Evolutionary conservation across 1,140 invertebrate genomes (phyloP).

Genomic region (Trialeurodes vaporariorum): DNA sequence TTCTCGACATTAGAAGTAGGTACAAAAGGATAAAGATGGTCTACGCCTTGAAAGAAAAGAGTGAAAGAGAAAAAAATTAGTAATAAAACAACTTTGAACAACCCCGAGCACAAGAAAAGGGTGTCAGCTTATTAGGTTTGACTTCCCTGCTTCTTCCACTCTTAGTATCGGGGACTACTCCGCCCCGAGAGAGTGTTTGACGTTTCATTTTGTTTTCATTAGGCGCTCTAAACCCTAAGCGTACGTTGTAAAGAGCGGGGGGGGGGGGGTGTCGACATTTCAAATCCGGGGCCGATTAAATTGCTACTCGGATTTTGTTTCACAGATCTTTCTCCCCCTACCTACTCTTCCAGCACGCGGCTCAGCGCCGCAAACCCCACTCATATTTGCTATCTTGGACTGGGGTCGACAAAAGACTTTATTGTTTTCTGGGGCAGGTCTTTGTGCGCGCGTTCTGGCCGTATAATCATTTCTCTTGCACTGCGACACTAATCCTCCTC

Average conservation of each 20-base stretch:
- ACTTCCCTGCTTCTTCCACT: not conserved
- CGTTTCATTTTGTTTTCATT: constrained; percentile 1
- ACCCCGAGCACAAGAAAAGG: not conserved
- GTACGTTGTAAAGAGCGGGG: too few relatives aligned
- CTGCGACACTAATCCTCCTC: too few relatives aligned
- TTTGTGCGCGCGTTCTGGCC: too few relatives aligned
- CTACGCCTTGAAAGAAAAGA: too few relatives aligned
- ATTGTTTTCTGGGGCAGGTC: too few relatives aligned
- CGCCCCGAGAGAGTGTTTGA: not conserved
- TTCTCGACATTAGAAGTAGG: too few relatives aligned
- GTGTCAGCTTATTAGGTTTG: not conserved
- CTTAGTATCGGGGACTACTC: not conserved
- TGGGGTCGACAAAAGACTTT: too few relatives aligned
- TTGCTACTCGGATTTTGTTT: not conserved
- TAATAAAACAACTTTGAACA: not conserved
- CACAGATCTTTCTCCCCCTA: too few relatives aligned
- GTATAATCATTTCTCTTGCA: too few relatives aligned
- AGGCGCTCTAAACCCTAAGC: not conserved
- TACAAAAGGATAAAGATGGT: too few relatives aligned
- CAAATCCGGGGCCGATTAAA: not conserved
- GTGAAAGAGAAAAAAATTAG: not conserved
- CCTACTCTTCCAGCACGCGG: not conserved
- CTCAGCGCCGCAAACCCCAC: too few relatives aligned
- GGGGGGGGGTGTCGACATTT: not conserved
- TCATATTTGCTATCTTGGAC: too few relatives aligned